Percentiles rank a stretch among this genome's conserved stretches.
These are phyloP conservation scores for Lutraria rhynchaena DNA, from an alignment of 1,140 invertebrate genomes.

Conservation along the genomic window DNA sequence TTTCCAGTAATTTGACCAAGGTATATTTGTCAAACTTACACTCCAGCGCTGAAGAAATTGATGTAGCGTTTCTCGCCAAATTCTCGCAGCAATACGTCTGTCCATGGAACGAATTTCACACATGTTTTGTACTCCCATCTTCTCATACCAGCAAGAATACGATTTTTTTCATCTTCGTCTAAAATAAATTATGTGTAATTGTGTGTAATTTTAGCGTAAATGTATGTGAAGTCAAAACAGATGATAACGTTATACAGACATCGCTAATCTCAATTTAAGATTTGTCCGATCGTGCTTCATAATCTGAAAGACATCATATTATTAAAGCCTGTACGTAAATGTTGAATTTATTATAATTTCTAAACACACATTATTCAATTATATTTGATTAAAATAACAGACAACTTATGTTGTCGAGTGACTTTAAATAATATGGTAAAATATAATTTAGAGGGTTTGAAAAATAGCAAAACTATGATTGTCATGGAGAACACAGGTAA, in stretches of 20 bases:
- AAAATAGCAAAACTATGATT: too few relatives aligned
- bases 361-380: background rate
- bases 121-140: constrained; percentile 56
- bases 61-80: constrained; percentile 20
- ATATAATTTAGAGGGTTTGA: too few relatives aligned
- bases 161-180: constrained; percentile 11
- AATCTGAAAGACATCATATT: background rate
- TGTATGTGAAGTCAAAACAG: background rate
- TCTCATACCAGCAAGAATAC: constrained; percentile 46
- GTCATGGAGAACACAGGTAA: too few relatives aligned
- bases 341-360: background rate
- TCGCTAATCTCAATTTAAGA: background rate
- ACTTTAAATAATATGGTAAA: too few relatives aligned
- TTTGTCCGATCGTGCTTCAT: background rate
- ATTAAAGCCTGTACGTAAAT: background rate
- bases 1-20: too few relatives aligned
- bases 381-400: too few relatives aligned
- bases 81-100: background rate
- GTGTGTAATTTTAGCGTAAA: background rate
- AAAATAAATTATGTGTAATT: background rate
- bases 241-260: background rate
- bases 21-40: too few relatives aligned
- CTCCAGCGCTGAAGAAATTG: constrained; percentile 53
- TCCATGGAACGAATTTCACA: constrained; percentile 51
- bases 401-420: too few relatives aligned